Evolutionary conservation across 2,888 invertebrate genomes (phyloP).

Genomic region (Electrophaes corylata): DNA sequence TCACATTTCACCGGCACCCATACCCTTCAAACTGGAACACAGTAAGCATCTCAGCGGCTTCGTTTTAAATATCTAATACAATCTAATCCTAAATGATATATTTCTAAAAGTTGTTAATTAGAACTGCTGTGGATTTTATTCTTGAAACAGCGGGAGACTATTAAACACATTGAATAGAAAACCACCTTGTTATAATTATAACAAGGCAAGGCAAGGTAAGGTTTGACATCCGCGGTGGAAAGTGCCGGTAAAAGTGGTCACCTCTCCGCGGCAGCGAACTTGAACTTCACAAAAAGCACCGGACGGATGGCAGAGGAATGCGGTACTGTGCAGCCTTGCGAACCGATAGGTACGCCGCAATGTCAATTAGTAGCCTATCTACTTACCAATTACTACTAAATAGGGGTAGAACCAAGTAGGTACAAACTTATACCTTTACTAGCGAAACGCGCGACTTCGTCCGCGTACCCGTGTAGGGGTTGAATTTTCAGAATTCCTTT

Average conservation of each 20-base stretch:
- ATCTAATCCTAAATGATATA: no score
- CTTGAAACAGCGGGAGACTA: not conserved
- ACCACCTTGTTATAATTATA: constrained; percentile 7
- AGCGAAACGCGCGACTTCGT: no score
- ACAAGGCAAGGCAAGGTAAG: constrained; percentile 1
- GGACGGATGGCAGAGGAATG: constrained; percentile 57
- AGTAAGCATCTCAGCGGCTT: no score
- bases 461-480: no score
- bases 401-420: no score
- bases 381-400: not conserved
- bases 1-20: no score
- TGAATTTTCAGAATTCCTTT: no score
- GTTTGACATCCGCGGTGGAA: constrained; percentile 33
- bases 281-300: constrained; percentile 61
- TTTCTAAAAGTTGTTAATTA: no score
- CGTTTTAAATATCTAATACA: no score
- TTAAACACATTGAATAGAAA: constrained; percentile 8
- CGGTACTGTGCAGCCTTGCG: constrained; percentile 22
- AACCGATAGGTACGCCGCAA: not conserved
- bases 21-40: no score
- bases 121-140: no score
- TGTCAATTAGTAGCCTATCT: not conserved
- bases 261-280: constrained; percentile 48
- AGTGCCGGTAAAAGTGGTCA: constrained; percentile 63
- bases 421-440: no score